Evolutionary conservation across 2,888 invertebrate genomes (phyloP).

Genomic region (Caprella mutica): DNA sequence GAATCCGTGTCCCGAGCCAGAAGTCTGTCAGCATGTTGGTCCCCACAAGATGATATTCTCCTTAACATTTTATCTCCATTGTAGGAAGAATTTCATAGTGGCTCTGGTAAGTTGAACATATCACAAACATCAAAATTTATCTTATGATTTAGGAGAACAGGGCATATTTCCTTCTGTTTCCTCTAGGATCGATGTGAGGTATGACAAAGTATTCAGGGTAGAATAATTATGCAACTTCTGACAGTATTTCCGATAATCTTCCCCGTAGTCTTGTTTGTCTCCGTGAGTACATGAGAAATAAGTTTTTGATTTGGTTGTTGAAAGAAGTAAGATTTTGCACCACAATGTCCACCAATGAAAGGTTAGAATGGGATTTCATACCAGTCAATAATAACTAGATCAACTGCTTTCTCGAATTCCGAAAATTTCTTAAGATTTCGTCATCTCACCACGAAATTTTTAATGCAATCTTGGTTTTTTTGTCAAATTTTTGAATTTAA

Average conservation of each 20-base stretch:
- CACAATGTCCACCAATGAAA: too few species aligned
- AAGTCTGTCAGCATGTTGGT: slow-evolving; percentile 16
- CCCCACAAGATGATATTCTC: slow-evolving; percentile 17
- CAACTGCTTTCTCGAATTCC: too few species aligned
- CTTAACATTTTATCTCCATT: slow-evolving; percentile 21
- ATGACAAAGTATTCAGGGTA: slow-evolving; percentile 32
- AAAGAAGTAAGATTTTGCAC: neutral
- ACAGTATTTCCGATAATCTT: neutral
- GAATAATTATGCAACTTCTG: slow-evolving; percentile 8
- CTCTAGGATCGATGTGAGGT: slow-evolving; percentile 27
- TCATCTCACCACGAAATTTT: too few species aligned
- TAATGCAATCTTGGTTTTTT: too few species aligned
- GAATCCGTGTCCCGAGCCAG: slow-evolving; percentile 26
- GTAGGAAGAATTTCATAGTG: slow-evolving; percentile 15
- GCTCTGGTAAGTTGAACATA: neutral
- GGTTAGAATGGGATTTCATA: too few species aligned
- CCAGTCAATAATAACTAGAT: too few species aligned
- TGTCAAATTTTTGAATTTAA: too few species aligned
- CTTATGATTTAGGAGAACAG: slow-evolving; percentile 12
- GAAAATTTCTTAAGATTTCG: too few species aligned
- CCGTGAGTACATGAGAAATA: slow-evolving; percentile 32
- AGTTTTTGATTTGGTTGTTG: slow-evolving; percentile 31
- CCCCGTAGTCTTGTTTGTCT: neutral
- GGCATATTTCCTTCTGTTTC: neutral
- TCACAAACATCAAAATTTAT: slow-evolving; percentile 8